These are phyloP conservation scores for Torymus aiolomorphi DNA, from an alignment of 2,888 invertebrate genomes.

Conservation along the genomic window DNA sequence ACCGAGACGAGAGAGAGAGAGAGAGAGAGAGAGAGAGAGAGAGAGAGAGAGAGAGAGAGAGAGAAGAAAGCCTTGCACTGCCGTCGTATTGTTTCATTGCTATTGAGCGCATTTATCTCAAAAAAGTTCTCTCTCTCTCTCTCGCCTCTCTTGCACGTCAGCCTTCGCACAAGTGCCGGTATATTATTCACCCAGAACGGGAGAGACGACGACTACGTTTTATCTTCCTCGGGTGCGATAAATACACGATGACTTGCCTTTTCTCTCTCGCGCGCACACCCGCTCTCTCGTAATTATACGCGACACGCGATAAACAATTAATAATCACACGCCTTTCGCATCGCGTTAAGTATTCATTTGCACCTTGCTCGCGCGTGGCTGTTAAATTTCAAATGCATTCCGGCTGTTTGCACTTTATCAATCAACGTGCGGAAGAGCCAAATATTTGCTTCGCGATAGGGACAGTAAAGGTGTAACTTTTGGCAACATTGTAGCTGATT, in stretches of 20 bases:
- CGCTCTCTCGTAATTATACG: slow-evolving; percentile 22
- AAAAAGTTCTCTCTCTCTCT: slow-evolving; percentile 44
- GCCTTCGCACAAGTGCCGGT: slow-evolving; percentile 26
- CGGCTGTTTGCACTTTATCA: neutral
- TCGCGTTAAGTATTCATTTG: neutral
- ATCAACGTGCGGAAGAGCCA: neutral
- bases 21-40: too few relatives aligned
- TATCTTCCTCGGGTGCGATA: too few relatives aligned
- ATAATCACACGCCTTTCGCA: slow-evolving; percentile 33
- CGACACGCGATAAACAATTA: slow-evolving; percentile 44
- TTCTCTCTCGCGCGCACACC: too few relatives aligned
- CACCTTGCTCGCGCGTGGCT: neutral
- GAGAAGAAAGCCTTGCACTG: slow-evolving; percentile 30
- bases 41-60: too few relatives aligned
- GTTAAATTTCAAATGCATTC: neutral
- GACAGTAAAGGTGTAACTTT: neutral
- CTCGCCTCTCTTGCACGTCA: slow-evolving; percentile 15
- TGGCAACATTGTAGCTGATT: neutral
- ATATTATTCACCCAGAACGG: neutral
- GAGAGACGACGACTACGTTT: neutral
- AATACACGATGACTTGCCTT: too few relatives aligned
- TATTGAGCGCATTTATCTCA: slow-evolving; percentile 50
- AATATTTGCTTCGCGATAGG: slow-evolving; percentile 19
- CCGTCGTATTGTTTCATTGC: slow-evolving; percentile 53
- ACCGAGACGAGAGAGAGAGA: slow-evolving; percentile 20